Conservation (phyloP, 2,888 invertebrate genomes). For the Notodromas monacha region DNA sequence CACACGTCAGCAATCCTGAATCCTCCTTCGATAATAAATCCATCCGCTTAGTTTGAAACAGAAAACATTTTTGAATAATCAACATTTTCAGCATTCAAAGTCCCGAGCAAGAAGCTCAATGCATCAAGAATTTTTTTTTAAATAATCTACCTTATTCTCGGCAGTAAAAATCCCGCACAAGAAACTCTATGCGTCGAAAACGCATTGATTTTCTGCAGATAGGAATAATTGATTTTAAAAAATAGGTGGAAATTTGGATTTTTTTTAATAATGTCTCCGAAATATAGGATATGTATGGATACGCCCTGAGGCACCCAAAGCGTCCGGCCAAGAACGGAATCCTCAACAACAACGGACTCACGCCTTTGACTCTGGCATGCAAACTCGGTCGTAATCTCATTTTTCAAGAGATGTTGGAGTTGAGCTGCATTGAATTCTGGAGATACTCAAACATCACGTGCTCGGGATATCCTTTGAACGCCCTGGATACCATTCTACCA, state of each 20-base stretch:
- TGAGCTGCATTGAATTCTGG: conserved; percentile 86
- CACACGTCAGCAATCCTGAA: too few species aligned
- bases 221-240: not conserved
- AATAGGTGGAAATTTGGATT: not conserved
- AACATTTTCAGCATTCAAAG: too few species aligned
- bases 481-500: conserved; percentile 70
- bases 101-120: too few species aligned
- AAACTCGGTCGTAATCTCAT: conserved; percentile 81
- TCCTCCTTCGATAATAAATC: too few species aligned
- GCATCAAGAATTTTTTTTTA: too few species aligned
- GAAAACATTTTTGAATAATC: too few species aligned
- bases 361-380: conserved; percentile 80
- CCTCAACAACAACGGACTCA: conserved; percentile 54
- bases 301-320: conserved; percentile 75
- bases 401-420: conserved; percentile 87
- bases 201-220: too few species aligned
- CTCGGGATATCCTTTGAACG: conserved; percentile 82
- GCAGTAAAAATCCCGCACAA: too few species aligned
- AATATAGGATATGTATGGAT: conserved; percentile 79
- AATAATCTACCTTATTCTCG: too few species aligned
- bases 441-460: conserved; percentile 93
- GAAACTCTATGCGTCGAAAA: too few species aligned
- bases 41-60: too few species aligned
- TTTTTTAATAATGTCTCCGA: not conserved
- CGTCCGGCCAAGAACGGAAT: conserved; percentile 71